Evolutionary conservation across 2,888 invertebrate species (phyloP).

Genomic region (Clanis bilineata): DNA sequence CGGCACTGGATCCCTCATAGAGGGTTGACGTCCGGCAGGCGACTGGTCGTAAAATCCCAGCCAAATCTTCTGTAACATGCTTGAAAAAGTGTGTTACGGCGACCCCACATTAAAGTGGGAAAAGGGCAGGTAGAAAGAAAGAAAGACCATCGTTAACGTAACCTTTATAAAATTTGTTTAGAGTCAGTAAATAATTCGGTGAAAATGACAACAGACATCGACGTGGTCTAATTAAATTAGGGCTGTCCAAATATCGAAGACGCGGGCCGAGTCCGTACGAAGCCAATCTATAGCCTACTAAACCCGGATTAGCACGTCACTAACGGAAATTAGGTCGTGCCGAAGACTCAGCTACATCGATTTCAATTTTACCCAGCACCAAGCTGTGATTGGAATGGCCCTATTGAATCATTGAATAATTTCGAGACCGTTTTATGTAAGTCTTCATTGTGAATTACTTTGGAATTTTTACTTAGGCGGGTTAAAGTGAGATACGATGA

Average conservation of each 20-base stretch:
- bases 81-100: too few species aligned
- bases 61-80: too few species aligned
- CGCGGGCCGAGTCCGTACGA: constrained; percentile 6
- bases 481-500: too few species aligned
- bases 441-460: not conserved
- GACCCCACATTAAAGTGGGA: too few species aligned
- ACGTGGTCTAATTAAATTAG: constrained; percentile 7
- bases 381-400: constrained; percentile 12
- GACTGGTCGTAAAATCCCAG: too few species aligned
- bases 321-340: constrained; percentile 50
- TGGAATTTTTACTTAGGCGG: not conserved
- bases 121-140: too few species aligned
- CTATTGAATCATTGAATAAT: constrained; percentile 11
- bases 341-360: constrained; percentile 17
- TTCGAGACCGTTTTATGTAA: not conserved
- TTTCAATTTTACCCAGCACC: constrained; percentile 18
- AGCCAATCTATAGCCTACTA: constrained; percentile 25
- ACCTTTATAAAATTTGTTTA: too few species aligned
- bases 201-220: not conserved
- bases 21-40: too few species aligned
- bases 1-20: too few species aligned
- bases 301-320: constrained; percentile 49
- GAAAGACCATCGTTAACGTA: too few species aligned
- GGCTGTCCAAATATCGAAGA: constrained; percentile 7
- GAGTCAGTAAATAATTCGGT: too few species aligned